Percentiles rank a stretch among this genome's conserved stretches.
These are phyloP conservation scores for Seladonia tumulorum DNA, from an alignment of 2,888 invertebrate species.

Conservation along the genomic window DNA sequence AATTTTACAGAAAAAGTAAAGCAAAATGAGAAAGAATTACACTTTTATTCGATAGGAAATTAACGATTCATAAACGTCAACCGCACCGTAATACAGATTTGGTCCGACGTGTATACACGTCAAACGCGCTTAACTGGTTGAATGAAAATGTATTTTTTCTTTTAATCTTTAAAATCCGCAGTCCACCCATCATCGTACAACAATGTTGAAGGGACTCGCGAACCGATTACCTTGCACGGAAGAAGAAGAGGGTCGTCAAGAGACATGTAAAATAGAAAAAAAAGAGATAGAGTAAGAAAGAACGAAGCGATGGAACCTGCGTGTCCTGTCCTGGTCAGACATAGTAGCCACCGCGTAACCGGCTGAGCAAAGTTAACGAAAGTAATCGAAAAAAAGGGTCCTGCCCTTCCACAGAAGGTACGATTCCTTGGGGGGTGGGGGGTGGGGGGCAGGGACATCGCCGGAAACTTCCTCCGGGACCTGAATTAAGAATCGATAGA, in stretches of 20 bases:
- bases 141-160: neutral
- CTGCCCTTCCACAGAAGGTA: neutral
- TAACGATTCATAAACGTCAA: no score
- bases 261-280: constrained; percentile 10
- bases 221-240: neutral
- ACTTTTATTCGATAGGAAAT: no score
- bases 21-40: no score
- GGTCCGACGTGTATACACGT: no score
- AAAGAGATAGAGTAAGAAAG: neutral
- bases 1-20: no score
- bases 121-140: no score
- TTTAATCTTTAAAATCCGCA: neutral
- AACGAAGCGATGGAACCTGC: constrained; percentile 7
- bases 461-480: constrained; percentile 30
- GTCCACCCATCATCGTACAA: no score
- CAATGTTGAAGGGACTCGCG: neutral
- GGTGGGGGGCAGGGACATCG: constrained; percentile 4
- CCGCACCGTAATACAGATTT: no score
- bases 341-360: neutral
- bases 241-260: neutral
- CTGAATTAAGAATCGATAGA: constrained; percentile 45
- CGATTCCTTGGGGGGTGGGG: neutral
- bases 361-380: neutral
- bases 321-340: neutral
- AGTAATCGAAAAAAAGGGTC: neutral